Percentiles rank a stretch among this genome's conserved stretches.
phyloP scores from a whole-genome alignment of 2,888 invertebrate species.

The Eupithecia exiguata region DNA sequence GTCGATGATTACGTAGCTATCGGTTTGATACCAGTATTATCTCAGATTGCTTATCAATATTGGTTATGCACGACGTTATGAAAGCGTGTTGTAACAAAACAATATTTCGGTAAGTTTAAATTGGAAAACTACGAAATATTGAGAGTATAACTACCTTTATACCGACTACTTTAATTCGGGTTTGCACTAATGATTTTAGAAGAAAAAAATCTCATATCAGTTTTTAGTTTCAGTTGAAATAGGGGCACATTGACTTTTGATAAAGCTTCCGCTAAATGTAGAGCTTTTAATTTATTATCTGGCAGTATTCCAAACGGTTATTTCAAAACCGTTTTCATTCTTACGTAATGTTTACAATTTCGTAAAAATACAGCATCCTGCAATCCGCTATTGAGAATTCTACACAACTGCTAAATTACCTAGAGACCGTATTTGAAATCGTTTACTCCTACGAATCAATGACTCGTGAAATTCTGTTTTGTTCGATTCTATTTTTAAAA shows the following conservation, averaged over 20 bases:
- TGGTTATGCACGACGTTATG: constrained; percentile 49
- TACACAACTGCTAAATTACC: not conserved
- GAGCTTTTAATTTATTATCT: constrained; percentile 15
- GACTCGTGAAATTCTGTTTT: constrained; percentile 44
- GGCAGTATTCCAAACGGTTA: constrained; percentile 19
- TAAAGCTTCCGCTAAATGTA: constrained; percentile 14
- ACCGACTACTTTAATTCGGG: not conserved
- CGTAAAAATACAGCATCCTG: constrained; percentile 21
- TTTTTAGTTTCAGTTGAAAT: not conserved
- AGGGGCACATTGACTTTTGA: not conserved
- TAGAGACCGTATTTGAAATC: constrained; percentile 13
- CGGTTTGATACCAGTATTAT: constrained; percentile 53
- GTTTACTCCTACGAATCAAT: constrained; percentile 37
- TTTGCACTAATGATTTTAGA: not conserved
- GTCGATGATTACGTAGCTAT: constrained; percentile 59
- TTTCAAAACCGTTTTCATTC: constrained; percentile 14
- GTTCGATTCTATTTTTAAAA: constrained; percentile 26
- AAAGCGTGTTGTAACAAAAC: constrained; percentile 43
- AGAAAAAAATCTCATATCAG: not conserved
- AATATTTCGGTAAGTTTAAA: not conserved
- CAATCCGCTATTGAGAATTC: constrained; percentile 6
- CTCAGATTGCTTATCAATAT: constrained; percentile 64
- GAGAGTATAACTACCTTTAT: not conserved
- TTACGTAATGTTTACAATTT: constrained; percentile 27
- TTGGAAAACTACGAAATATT: not conserved